Evolutionary conservation across 2,888 invertebrate species (phyloP).

Genomic region (Amphimallon solstitiale): DNA sequence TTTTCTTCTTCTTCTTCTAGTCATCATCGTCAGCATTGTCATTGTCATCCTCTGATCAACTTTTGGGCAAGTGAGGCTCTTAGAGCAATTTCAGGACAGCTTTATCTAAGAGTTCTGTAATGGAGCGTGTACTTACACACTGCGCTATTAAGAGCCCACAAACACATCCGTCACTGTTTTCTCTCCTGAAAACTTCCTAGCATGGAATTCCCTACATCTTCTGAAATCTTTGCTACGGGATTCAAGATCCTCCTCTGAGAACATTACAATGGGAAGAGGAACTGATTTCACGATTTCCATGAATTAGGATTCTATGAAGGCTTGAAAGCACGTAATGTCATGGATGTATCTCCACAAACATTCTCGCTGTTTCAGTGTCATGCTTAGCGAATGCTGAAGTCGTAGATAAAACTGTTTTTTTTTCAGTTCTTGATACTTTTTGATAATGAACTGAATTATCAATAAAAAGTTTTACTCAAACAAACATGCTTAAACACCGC

Average conservation of each 20-base stretch:
- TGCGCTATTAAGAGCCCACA: neutral
- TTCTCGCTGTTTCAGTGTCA: neutral
- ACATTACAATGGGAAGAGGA: neutral
- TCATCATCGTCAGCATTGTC: too few relatives aligned
- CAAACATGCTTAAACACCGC: too few relatives aligned
- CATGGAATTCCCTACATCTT: neutral
- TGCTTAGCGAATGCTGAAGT: too few relatives aligned
- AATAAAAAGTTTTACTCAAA: too few relatives aligned
- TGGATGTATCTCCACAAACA: neutral
- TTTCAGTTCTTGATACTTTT: too few relatives aligned
- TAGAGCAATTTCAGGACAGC: too few relatives aligned
- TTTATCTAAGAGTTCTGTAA: too few relatives aligned
- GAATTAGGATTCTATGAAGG: neutral
- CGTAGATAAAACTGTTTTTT: too few relatives aligned
- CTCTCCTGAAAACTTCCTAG: slow-evolving; percentile 1
- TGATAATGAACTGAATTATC: too few relatives aligned
- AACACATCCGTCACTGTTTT: neutral
- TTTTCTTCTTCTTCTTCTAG: too few relatives aligned
- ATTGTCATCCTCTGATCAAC: too few relatives aligned
- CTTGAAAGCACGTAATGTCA: neutral
- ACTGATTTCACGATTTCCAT: slow-evolving; percentile 1
- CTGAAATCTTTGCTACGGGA: neutral
- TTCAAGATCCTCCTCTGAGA: neutral
- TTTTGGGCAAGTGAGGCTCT: too few relatives aligned
- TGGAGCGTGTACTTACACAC: neutral